Base-by-base conservation (phyloP, 2,113 vertebrate genomes). In the Heliornis fulica region DNA sequence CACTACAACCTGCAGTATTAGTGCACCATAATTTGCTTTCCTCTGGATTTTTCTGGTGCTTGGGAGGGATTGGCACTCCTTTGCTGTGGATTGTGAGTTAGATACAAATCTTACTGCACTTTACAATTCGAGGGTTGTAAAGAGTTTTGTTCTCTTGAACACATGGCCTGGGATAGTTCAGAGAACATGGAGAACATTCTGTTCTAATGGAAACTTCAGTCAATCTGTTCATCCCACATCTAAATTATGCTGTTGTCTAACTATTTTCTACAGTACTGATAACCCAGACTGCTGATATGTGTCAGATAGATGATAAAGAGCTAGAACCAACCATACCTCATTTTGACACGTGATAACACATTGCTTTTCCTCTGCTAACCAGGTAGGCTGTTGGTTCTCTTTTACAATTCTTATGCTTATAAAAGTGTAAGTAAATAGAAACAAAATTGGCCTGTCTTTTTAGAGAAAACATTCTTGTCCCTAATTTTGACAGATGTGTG, bases 151-250 rank as follows among this genome's bases (percentile, higher is more conserved):
- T 15, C 38, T 90, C 60, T 32, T n/a, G 38, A 40, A 83, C 8
- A 45, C 13, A n/a, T 41, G 61, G 87, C 70, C 63, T 84, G 53
- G 57, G 43, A 41, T 25, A 41, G 74, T 38, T 78, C 80, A 71
- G 43, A 56, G 54, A 83, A 40, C 91, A 92, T 56, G 51, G 75
- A 94, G 83, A 95, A 87, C 36, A 51, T 92, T 94, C 87, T 34
- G 45, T n/a, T 77, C 61, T 61, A n/a, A 87, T 79, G 89, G 95
- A 97, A 97, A 94, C 85, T 50, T 94, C 34, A 1, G 2, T 32
- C 43, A 28, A 8, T 19, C 43, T 54, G 51, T 54, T 38, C 61
- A 79, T 34, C 34, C 32, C 31, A 4, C 41, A 29, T 38, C 22
- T 65, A 18, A 54, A 48, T 23, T 29, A 76, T 83, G 78, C 60